phyloP scores from a whole-genome alignment of 2,888 invertebrate species.

The Drosophila suboccidentalis region DNA sequence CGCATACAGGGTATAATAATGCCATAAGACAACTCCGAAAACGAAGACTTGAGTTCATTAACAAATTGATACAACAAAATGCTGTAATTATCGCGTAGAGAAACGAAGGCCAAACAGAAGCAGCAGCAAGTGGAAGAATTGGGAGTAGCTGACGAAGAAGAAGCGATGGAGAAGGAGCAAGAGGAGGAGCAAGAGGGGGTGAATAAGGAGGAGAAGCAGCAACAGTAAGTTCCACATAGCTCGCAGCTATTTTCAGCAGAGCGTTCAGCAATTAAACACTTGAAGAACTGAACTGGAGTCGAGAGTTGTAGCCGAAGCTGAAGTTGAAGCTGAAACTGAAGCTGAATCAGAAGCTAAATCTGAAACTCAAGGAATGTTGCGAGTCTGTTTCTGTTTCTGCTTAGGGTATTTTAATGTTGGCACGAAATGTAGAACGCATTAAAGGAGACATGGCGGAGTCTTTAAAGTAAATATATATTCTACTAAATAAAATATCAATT shows the following conservation, averaged over 20 bases:
- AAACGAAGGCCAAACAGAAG: conserved; percentile 60
- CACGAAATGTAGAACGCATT: not conserved
- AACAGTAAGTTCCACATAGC: conserved; percentile 62
- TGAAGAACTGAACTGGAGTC: conserved; percentile 46
- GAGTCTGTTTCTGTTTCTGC: conserved; percentile 8
- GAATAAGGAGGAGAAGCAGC: not conserved
- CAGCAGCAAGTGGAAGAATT: conserved; percentile 27
- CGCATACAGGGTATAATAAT: conserved; percentile 41
- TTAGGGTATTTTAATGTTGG: not conserved
- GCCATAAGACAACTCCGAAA: conserved; percentile 50
- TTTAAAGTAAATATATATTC: no score
- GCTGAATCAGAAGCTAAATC: no score
- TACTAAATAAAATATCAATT: no score
- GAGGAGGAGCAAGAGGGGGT: not conserved
- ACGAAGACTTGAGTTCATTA: conserved; percentile 68
- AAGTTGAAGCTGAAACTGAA: not conserved
- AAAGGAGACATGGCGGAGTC: not conserved
- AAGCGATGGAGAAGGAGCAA: not conserved
- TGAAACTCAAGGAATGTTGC: conserved; percentile 10
- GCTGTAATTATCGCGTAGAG: conserved; percentile 78
- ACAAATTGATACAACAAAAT: conserved; percentile 83
- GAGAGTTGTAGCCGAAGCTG: conserved; percentile 33
- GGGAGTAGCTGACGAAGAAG: conserved; percentile 1
- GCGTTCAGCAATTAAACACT: conserved; percentile 78
- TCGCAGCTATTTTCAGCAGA: conserved; percentile 77